Base-by-base conservation (phyloP, 2,797 vertebrate species). In the Spinibarbus caldwelli region DNA sequence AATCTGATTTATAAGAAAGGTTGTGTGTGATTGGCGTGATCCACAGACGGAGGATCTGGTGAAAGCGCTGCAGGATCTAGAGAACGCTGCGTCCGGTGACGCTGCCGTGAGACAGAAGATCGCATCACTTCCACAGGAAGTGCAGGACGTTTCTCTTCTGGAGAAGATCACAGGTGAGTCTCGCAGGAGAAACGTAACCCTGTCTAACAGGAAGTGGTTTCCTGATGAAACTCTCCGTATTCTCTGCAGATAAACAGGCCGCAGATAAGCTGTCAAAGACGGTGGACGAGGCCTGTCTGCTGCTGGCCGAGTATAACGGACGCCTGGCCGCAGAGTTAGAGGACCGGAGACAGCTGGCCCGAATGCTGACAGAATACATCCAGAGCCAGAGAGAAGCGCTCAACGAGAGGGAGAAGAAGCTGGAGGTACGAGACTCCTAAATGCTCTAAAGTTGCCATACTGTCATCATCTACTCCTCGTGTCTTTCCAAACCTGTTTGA, bases 21-120 rank as follows among this genome's bases (percentile, higher is more conserved):
- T 52, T 19, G 6, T 31, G 9, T 34, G 68, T 45, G 52, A 59
- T 3, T 15, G 66, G 29, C 2, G 1, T 59, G 31, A 84, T 23
- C 43, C 88, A 26, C 89, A 99, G 98, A 98, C 98, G 0, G 98
- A 99, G 89, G 98, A 99, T 90, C 93, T 99, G 91, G 97, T 99
- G 90, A 99, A 99, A 93, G 97, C 98, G 17, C 94, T 99, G 31
- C 98, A 99, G 90, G 98, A 99, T 88, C 90, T 99, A 84, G 98
- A 99, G 92, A 99, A 99, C 4, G 98, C 98, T 1, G 98, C 98
- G 0, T 99, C 98, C 0, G 98, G 98, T 0, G 97, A 99, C 6
- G 98, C 98, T 2, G 96, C 97, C 0, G 98, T 99, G 71, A 96
- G 98, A 84, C 98, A 99, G 93, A 99, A 97, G 91, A 99, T 99